These are phyloP conservation scores for Nebria ingens DNA, from an alignment of 1,140 invertebrate species.

Conservation along the genomic window DNA sequence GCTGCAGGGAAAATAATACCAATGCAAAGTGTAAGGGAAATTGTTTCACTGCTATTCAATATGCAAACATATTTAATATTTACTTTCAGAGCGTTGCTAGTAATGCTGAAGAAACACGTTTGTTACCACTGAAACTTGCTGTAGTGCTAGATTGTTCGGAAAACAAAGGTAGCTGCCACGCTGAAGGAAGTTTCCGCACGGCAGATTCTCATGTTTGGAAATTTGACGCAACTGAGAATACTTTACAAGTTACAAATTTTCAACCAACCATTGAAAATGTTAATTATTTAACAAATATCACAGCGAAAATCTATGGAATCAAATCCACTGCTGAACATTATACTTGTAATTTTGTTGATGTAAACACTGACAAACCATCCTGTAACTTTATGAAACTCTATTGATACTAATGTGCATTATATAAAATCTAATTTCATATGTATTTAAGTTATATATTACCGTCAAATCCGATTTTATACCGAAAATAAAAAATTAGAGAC, in stretches of 20 bases:
- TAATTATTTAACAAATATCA: too few species aligned
- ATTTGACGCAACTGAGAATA: not conserved
- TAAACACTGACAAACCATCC: too few species aligned
- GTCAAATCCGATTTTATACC: too few species aligned
- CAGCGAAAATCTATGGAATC: too few species aligned
- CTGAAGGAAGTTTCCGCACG: not conserved
- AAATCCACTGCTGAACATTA: too few species aligned
- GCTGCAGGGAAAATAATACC: constrained; percentile 28
- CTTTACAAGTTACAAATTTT: not conserved
- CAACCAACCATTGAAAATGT: too few species aligned
- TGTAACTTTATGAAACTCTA: too few species aligned
- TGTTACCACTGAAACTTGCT: not conserved
- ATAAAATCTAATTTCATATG: too few species aligned
- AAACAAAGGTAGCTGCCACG: not conserved
- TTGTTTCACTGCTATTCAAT: not conserved
- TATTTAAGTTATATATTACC: too few species aligned
- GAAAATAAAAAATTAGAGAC: too few species aligned
- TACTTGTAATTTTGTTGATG: too few species aligned
- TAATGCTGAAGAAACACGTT: not conserved
- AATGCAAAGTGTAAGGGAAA: constrained; percentile 19
- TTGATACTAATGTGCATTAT: too few species aligned
- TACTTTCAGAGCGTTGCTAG: not conserved
- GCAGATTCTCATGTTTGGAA: not conserved
- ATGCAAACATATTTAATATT: not conserved
- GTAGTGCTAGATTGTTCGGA: not conserved